Evolutionary conservation across 2,797 vertebrate genomes (phyloP).

Genomic region (Phylloscopus collybita): DNA sequence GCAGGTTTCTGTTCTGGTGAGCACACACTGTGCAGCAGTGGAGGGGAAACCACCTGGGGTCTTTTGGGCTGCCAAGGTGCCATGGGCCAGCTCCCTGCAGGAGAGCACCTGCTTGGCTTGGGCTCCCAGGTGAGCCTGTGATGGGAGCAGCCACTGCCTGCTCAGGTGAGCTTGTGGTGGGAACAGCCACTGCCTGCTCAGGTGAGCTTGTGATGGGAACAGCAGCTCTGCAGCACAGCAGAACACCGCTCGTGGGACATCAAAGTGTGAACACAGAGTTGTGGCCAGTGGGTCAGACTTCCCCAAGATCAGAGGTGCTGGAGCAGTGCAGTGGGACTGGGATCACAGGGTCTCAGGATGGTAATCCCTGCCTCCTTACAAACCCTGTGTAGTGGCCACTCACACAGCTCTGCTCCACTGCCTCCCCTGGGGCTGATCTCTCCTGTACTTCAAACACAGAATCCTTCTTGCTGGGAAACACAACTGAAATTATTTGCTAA

Average conservation of each 20-base stretch:
- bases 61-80: background rate
- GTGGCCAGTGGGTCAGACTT: fast-evolving
- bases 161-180: too few species aligned
- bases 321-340: background rate
- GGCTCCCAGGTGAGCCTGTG: background rate
- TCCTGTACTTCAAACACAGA: background rate
- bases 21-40: fast-evolving
- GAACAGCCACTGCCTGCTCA: background rate
- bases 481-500: background rate
- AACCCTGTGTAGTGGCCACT: background rate
- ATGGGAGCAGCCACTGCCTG: too few species aligned
- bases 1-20: background rate
- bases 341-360: fast-evolving
- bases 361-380: fast-evolving
- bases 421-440: background rate
- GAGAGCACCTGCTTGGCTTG: background rate
- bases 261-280: background rate
- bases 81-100: background rate
- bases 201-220: background rate
- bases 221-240: background rate
- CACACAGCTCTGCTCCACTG: background rate
- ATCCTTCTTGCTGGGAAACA: background rate
- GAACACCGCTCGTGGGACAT: fast-evolving
- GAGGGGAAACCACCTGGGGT: background rate
- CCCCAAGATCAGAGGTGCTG: background rate